phyloP scores from a whole-genome alignment of 2,888 invertebrate genomes.

The Entomobrya proxima region DNA sequence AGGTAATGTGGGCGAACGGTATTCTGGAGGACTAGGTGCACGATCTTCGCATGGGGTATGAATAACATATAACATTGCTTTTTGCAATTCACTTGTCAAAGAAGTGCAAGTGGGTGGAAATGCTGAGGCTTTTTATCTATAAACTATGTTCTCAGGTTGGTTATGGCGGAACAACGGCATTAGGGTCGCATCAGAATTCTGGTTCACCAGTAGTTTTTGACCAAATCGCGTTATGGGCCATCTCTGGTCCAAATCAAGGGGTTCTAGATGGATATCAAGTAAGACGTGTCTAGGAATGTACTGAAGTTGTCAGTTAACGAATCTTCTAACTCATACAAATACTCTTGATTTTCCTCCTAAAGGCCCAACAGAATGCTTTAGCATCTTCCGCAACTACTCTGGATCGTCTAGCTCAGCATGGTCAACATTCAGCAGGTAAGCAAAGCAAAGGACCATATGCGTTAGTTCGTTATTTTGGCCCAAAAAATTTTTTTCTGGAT shows the following conservation, averaged over 20 bases:
- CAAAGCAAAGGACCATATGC: too few species aligned
- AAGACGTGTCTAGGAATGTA: not conserved
- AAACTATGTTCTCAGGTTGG: too few species aligned
- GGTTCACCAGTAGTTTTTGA: constrained; percentile 71
- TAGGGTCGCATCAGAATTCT: constrained; percentile 66
- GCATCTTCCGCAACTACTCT: constrained; percentile 69
- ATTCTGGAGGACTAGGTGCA: constrained; percentile 70
- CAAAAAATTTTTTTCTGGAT: too few species aligned
- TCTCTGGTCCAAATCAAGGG: constrained; percentile 70
- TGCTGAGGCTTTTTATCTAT: too few species aligned
- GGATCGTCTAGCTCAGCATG: constrained; percentile 72
- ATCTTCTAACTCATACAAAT: too few species aligned
- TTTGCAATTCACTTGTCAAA: too few species aligned
- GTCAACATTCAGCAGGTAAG: constrained; percentile 71
- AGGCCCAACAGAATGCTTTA: constrained; percentile 73
- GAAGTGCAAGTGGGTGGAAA: too few species aligned
- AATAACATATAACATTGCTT: too few species aligned
- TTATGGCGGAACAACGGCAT: constrained; percentile 71
- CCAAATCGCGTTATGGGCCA: constrained; percentile 68
- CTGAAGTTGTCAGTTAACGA: too few species aligned
- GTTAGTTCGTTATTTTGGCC: too few species aligned
- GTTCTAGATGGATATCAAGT: constrained; percentile 73
- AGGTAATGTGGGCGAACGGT: constrained; percentile 72
- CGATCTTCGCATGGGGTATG: constrained; percentile 59
- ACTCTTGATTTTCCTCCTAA: not conserved